Evolutionary conservation across 2,888 invertebrate genomes (phyloP), one percentile per base, ranked within the genome.

Genomic region (Drosophila recens): DNA sequence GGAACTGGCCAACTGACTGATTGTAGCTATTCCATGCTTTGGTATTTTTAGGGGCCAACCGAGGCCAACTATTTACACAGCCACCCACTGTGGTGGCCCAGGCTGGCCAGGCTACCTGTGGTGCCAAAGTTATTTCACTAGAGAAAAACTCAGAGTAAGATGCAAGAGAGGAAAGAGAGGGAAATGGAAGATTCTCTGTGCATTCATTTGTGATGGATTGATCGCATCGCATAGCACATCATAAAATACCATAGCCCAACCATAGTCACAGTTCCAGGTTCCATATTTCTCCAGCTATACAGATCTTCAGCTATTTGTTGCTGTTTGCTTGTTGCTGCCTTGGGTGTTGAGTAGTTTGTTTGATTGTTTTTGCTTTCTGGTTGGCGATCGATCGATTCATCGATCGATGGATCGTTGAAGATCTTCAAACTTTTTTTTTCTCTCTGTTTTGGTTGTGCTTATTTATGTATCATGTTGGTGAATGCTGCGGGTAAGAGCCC

Each of bases 161-260:
- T n/a, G n/a, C 6, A 2, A 10, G 30, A 46, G 13, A 51, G 15
- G 13, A 15, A 27, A 36, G 13, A 6, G 13, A 46, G 40, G 17
- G 38, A 57, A 30, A 30, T 30, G 0, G 8, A 46, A 43, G 33
- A 54, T 49, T 59, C 62, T 54, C 66, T 58, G 33, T 64, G 72
- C 64, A 87, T 71, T 71, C 72, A 75, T 75, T 73, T 79, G 79
- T 80, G 79, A 82, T 90, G 89, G 90, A 90, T 90, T 90, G 90
- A 90, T 90, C 82, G 76, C 80, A 82, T 91, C 91, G 74, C 79
- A 87, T 91, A 78, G 87, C 91, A 90, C 90, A 90, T 90, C 82
- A 90, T 91, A 89, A 91, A 89, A 90, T 90, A 87, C 73, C 57
- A 65, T 69, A 34, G 67, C 38, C 56, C 70, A 59, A 20, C 30